phyloP scores from a whole-genome alignment of 2,113 vertebrate species.

The Labrus mixtus region DNA sequence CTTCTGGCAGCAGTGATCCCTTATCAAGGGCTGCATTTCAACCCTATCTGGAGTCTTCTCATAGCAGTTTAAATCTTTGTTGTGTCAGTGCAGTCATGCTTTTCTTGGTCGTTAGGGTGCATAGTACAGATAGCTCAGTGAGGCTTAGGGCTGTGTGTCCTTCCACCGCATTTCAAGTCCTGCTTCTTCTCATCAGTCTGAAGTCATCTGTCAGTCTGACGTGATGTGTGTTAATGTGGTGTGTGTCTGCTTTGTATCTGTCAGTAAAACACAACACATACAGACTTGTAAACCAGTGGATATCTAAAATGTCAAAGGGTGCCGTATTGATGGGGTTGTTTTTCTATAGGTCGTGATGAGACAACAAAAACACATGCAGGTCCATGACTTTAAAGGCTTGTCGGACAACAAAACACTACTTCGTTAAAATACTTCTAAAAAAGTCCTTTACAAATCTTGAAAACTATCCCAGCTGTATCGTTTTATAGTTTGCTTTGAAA shows the following conservation, averaged over 20 bases:
- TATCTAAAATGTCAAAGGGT: background rate
- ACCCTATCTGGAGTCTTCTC: conserved; percentile 1
- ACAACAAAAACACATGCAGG: background rate
- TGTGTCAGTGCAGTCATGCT: conserved; percentile 5
- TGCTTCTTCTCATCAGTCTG: conserved; percentile 46
- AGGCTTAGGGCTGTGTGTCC: background rate
- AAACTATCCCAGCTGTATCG: too few relatives aligned
- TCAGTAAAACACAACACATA: conserved; percentile 1
- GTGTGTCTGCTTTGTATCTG: conserved; percentile 7
- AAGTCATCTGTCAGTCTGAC: conserved; percentile 20
- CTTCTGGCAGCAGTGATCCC: conserved; percentile 17
- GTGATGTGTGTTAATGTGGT: background rate
- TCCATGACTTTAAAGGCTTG: background rate
- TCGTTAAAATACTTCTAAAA: too few relatives aligned
- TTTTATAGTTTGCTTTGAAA: background rate
- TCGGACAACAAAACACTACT: background rate
- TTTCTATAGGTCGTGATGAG: background rate
- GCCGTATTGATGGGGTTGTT: too few relatives aligned
- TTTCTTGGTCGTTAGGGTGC: conserved; percentile 4
- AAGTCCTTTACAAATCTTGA: background rate
- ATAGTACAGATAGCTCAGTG: conserved; percentile 13
- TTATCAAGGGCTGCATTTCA: conserved; percentile 38
- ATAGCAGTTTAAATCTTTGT: conserved; percentile 17
- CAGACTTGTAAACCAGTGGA: background rate
- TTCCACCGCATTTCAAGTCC: conserved; percentile 1